A percentile compares a stretch with the other conserved stretches of the same genome.
Evolutionary conservation across 2,888 invertebrate genomes (phyloP).

Genomic region (Rapana venosa): DNA sequence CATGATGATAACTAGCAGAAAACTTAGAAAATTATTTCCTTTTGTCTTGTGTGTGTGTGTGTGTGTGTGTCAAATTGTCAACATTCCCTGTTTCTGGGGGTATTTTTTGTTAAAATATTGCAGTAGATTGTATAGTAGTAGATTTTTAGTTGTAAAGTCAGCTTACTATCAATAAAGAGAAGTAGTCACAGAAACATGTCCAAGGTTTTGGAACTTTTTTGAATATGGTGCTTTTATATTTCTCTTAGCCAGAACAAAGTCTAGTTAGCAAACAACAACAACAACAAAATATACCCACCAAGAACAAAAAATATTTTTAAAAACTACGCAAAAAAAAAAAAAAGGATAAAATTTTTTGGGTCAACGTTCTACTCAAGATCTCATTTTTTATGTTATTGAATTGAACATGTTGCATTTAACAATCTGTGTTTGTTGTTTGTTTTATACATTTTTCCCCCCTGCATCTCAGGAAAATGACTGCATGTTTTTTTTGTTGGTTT

Average conservation of each 20-base stretch:
- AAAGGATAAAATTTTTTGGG: not conserved
- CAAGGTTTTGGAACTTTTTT: not conserved
- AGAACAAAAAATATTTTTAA: not conserved
- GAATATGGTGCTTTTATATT: slow-evolving; percentile 16
- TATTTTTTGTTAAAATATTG: not conserved
- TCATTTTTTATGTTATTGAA: slow-evolving; percentile 11
- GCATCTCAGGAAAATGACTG: slow-evolving; percentile 27
- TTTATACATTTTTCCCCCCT: slow-evolving; percentile 22
- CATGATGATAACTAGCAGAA: no score
- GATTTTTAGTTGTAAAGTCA: no score
- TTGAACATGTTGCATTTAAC: slow-evolving; percentile 20
- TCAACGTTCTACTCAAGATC: slow-evolving; percentile 7
- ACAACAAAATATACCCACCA: slow-evolving; percentile 5
- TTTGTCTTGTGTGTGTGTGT: not conserved
- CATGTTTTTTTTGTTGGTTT: not conserved
- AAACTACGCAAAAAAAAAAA: not conserved
- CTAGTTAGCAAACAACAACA: not conserved
- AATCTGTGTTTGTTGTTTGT: slow-evolving; percentile 26
- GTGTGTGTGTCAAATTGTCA: not conserved
- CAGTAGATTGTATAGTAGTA: no score
- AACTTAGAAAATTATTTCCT: not conserved
- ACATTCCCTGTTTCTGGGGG: not conserved
- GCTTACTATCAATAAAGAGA: no score
- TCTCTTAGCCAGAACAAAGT: not conserved
- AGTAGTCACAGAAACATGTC: not conserved